These are phyloP conservation scores for Pelvicachromis taeniatus DNA, from an alignment of 2,113 vertebrate genomes.

Conservation along the genomic window DNA sequence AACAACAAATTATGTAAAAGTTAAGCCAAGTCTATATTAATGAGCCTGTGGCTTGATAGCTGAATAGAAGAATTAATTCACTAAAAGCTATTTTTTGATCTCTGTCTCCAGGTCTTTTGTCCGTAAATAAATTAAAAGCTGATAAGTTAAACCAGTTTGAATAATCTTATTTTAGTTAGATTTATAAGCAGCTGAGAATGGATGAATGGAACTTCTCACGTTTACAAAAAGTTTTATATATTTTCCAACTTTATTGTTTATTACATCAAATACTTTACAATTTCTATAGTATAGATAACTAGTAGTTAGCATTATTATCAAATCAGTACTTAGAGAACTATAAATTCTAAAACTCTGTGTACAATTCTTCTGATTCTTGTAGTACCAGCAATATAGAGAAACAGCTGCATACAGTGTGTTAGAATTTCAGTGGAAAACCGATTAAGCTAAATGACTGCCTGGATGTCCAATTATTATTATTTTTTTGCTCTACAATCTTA, in stretches of 20 bases:
- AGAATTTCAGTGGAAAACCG: slow-evolving; percentile 30
- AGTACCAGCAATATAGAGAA: background rate
- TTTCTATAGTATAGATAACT: background rate
- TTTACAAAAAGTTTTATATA: background rate
- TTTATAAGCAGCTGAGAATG: background rate
- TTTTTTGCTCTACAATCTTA: slow-evolving; percentile 26
- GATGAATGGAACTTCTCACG: background rate
- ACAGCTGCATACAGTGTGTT: background rate
- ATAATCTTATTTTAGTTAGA: background rate
- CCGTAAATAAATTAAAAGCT: background rate
- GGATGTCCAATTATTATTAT: slow-evolving; percentile 47
- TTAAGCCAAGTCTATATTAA: slow-evolving; percentile 49
- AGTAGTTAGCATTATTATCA: background rate
- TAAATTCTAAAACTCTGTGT: background rate
- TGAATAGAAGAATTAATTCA: slow-evolving; percentile 29
- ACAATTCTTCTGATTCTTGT: background rate
- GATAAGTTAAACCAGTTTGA: background rate
- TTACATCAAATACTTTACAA: background rate
- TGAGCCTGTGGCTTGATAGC: slow-evolving; percentile 28
- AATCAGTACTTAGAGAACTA: background rate
- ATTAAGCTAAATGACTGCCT: slow-evolving; percentile 48
- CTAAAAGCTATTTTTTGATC: slow-evolving; percentile 24
- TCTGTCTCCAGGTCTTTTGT: slow-evolving; percentile 17
- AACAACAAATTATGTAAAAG: slow-evolving; percentile 55
- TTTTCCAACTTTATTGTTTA: background rate